These are phyloP conservation scores for Macrotis lagotis DNA, from an alignment of 2,113 vertebrate genomes.

Conservation along the genomic window DNA sequence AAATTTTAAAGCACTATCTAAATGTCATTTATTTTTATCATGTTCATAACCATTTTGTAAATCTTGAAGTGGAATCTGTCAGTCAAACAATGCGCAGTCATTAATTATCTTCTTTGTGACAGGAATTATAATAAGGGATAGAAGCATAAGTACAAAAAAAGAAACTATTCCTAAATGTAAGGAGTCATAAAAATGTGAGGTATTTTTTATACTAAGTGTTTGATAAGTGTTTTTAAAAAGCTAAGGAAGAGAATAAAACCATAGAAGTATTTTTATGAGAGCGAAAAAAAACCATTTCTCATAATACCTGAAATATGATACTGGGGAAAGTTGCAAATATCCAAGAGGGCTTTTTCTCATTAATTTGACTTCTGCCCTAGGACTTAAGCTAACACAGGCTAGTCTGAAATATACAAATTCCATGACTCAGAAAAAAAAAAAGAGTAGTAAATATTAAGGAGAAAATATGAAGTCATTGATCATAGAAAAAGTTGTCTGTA, in stretches of 20 bases:
- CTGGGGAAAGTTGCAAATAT: background rate
- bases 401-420: background rate
- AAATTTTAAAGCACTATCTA: background rate
- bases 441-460: background rate
- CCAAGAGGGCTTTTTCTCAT: background rate
- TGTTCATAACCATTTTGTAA: background rate
- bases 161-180: background rate
- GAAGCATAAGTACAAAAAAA: background rate
- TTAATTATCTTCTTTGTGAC: background rate
- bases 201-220: background rate
- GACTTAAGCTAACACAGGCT: background rate
- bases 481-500: background rate
- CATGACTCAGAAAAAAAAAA: background rate
- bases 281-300: background rate
- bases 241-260: background rate
- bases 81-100: background rate
- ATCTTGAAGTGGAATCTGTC: background rate
- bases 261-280: background rate
- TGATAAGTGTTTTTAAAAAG: background rate
- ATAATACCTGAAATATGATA: background rate
- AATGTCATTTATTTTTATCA: background rate
- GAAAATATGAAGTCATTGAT: background rate
- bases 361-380: slow-evolving; percentile 8
- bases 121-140: background rate
- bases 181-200: background rate